These are phyloP conservation scores for Spinibarbus caldwelli DNA, from an alignment of 2,797 vertebrate genomes.

Conservation along the genomic window DNA sequence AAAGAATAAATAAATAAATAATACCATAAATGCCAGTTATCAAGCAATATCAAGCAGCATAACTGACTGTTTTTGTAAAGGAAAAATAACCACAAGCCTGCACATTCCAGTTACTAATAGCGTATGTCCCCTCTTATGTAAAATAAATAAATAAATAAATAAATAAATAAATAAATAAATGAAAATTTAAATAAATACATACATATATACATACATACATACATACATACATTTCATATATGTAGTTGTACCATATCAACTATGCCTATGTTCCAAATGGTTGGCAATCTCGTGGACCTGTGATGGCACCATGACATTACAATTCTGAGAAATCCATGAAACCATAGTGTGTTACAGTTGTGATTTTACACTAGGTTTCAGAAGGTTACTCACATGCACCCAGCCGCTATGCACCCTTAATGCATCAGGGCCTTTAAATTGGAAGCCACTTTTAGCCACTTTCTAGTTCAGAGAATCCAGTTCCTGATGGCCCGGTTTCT, in stretches of 20 bases:
- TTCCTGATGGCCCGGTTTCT: constrained; percentile 15
- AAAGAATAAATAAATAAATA: no score
- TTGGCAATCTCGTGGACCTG: neutral
- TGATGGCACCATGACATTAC: neutral
- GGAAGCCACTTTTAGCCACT: constrained; percentile 17
- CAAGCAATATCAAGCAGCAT: no score
- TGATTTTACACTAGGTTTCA: neutral
- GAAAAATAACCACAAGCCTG: no score
- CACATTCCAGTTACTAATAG: no score
- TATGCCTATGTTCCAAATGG: neutral
- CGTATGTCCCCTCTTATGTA: no score
- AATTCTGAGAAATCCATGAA: neutral
- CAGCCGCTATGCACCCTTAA: neutral
- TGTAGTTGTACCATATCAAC: neutral
- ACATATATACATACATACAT: no score
- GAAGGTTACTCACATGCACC: neutral
- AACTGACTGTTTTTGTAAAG: no score
- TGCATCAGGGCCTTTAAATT: neutral
- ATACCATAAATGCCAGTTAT: no score
- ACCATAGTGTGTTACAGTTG: neutral
- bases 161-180: no score
- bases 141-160: no score
- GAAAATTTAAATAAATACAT: no score
- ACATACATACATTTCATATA: no score
- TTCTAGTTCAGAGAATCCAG: neutral